Conservation (phyloP, 2,797 vertebrate species). For the Mallotus villosus region DNA sequence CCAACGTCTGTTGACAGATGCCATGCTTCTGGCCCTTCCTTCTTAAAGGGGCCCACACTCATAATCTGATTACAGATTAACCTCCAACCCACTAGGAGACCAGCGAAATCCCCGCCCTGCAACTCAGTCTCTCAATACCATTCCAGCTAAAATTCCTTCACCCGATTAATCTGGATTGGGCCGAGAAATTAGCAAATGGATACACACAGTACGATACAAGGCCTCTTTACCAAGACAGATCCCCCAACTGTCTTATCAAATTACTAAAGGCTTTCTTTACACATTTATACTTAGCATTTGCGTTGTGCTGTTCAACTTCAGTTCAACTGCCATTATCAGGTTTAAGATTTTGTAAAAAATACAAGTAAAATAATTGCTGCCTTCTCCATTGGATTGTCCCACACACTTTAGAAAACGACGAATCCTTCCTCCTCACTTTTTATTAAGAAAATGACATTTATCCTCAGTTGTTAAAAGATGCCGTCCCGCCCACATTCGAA, state of each 20-base stretch:
- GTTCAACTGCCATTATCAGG: too few relatives aligned
- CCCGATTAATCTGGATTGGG: conserved; percentile 39
- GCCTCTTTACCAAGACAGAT: conserved; percentile 9
- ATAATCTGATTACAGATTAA: conserved; percentile 75
- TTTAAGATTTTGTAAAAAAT: not conserved
- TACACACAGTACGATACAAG: conserved; percentile 4
- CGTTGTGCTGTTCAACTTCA: too few relatives aligned
- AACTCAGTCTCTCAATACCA: conserved; percentile 26
- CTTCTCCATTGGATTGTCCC: not conserved
- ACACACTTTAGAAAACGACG: not conserved
- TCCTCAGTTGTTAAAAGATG: too few relatives aligned
- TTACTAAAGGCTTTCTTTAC: too few relatives aligned
- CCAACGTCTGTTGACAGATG: conserved; percentile 58
- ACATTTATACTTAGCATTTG: too few relatives aligned
- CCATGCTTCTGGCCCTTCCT: conserved; percentile 46
- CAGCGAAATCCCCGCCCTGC: conserved; percentile 52
- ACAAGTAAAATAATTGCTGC: not conserved
- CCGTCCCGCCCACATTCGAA: not conserved
- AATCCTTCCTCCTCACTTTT: too few relatives aligned
- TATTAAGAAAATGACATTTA: too few relatives aligned
- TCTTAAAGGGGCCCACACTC: conserved; percentile 49
- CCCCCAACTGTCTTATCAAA: not conserved
- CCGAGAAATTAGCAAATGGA: conserved; percentile 20
- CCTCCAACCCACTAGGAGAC: conserved; percentile 62
- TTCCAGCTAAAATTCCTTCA: conserved; percentile 40